These are phyloP conservation scores for Tympanuchus pallidicinctus DNA, from an alignment of 2,113 vertebrate species.

Conservation along the genomic window DNA sequence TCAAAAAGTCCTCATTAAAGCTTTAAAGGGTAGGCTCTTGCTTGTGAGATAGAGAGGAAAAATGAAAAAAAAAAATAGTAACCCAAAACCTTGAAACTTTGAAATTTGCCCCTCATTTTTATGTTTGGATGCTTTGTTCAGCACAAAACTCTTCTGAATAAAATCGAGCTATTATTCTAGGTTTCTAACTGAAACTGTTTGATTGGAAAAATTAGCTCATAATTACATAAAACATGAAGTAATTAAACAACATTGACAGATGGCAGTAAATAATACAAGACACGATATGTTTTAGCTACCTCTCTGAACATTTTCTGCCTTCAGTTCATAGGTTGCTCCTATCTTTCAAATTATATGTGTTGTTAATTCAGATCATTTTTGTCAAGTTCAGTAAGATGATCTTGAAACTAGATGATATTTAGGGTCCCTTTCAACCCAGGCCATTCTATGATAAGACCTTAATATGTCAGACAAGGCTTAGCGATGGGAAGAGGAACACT, in stretches of 20 bases:
- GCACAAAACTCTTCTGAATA: neutral
- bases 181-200: neutral
- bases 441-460: neutral
- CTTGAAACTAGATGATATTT: too few species aligned
- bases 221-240: neutral
- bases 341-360: neutral
- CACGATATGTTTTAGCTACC: neutral
- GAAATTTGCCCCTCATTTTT: neutral
- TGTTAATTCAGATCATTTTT: neutral
- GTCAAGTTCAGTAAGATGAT: neutral
- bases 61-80: neutral
- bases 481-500: neutral
- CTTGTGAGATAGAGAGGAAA: neutral
- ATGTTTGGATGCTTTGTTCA: neutral
- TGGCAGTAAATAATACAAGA: accelerated
- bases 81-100: neutral
- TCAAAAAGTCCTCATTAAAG: neutral
- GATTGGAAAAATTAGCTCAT: neutral
- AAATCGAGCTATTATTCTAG: neutral
- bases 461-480: neutral
- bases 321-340: neutral
- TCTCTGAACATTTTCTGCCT: neutral
- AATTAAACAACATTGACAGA: neutral
- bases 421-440: too few species aligned
- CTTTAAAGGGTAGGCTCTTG: accelerated